A percentile compares a stretch with the other conserved stretches of the same genome.
These are phyloP conservation scores for Polymixis lichenea DNA, from an alignment of 2,888 invertebrate species.

Conservation along the genomic window DNA sequence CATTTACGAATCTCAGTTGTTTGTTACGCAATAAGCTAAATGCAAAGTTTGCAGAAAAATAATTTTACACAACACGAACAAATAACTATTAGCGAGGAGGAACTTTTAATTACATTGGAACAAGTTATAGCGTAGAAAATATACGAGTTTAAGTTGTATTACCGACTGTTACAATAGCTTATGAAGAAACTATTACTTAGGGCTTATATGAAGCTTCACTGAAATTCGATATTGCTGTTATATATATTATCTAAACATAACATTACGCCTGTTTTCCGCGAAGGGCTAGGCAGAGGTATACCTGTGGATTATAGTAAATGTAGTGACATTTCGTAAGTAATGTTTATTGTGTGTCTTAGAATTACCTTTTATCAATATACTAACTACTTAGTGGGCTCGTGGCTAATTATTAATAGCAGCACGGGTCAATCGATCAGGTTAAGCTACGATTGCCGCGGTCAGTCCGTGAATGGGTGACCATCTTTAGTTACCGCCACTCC, in stretches of 20 bases:
- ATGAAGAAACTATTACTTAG: constrained; percentile 39
- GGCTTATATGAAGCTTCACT: constrained; percentile 5
- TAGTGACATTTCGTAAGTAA: too few relatives aligned
- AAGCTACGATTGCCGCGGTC: too few relatives aligned
- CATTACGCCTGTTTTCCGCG: background rate
- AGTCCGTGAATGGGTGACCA: too few relatives aligned
- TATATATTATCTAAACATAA: too few relatives aligned
- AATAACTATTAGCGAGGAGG: constrained; percentile 37
- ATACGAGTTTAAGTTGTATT: constrained; percentile 36
- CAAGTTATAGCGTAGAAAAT: constrained; percentile 51
- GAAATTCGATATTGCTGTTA: background rate
- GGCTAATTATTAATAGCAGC: too few relatives aligned
- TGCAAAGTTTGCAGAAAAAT: constrained; percentile 32
- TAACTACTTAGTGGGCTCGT: background rate
- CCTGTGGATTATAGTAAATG: background rate
- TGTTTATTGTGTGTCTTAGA: background rate
- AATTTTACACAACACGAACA: constrained; percentile 37
- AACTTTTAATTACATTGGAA: constrained; percentile 60
- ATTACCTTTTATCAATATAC: background rate
- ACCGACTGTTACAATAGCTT: constrained; percentile 5
- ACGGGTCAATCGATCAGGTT: too few relatives aligned
- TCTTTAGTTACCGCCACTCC: too few relatives aligned
- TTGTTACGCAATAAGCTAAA: constrained; percentile 25
- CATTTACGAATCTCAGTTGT: background rate
- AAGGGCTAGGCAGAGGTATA: background rate